Conservation (phyloP, 2,797 vertebrate species). For the Pogonophryne albipinna region DNA sequence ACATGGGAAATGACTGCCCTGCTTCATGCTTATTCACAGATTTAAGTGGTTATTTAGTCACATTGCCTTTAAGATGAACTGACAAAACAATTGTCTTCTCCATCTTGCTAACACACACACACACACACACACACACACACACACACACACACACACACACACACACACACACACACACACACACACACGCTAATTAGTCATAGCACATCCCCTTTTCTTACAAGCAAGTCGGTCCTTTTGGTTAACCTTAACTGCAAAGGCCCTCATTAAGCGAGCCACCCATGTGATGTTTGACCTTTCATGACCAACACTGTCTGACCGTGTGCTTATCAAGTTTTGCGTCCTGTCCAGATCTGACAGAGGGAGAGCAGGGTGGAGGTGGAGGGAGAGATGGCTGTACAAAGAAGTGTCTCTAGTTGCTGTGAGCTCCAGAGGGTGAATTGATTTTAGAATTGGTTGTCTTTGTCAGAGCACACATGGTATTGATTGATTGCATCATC, state of each 20-base stretch:
- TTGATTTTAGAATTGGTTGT: conserved; percentile 59
- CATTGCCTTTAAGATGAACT: neutral
- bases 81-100: neutral
- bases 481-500: conserved; percentile 53
- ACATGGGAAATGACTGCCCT: conserved; percentile 11
- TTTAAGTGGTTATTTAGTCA: neutral
- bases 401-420: neutral
- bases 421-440: conserved; percentile 26
- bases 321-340: neutral
- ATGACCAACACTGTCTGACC: conserved; percentile 18
- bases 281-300: conserved; percentile 48
- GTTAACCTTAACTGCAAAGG: conserved; percentile 22
- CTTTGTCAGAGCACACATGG: conserved; percentile 48
- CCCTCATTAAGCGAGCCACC: conserved; percentile 51
- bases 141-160: neutral
- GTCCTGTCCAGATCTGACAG: conserved; percentile 47
- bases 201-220: conserved; percentile 18
- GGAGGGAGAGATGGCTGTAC: neutral
- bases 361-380: neutral
- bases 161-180: conserved; percentile 34
- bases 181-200: conserved; percentile 26
- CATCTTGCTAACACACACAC: neutral
- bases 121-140: conserved; percentile 25
- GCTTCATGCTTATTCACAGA: conserved; percentile 23
- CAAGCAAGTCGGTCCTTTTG: neutral